Conservation (phyloP, 2,113 vertebrate genomes). For the Vulpes ferrilata region DNA sequence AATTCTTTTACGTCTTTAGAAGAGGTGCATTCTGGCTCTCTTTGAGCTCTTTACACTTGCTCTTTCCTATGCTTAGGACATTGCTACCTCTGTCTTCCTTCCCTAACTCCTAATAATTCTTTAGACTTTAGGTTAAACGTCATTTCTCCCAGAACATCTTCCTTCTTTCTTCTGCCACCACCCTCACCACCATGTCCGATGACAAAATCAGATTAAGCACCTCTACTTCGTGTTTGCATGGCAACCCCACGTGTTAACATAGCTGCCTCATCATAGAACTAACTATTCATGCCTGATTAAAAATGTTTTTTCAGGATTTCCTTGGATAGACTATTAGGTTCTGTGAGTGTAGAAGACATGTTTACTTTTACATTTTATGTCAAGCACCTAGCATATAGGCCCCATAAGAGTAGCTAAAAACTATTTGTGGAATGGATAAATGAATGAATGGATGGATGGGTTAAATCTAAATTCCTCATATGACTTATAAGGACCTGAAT, state of each 20-base stretch:
- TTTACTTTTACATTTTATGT: neutral
- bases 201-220: neutral
- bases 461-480: neutral
- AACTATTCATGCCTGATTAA: neutral
- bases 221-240: neutral
- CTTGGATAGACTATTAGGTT: neutral
- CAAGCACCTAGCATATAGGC: neutral
- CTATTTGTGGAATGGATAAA: neutral
- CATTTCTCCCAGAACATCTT: neutral
- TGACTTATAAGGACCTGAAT: neutral
- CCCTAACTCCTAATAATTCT: neutral
- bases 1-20: neutral
- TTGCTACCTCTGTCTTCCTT: neutral
- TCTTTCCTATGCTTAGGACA: neutral
- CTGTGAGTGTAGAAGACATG: neutral
- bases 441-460: neutral
- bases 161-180: neutral
- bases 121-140: neutral
- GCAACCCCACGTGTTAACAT: neutral
- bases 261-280: neutral
- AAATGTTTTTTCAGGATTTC: neutral
- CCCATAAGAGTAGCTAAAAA: neutral
- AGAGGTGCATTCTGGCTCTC: neutral
- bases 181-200: no score
- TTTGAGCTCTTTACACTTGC: neutral